phyloP scores from a whole-genome alignment of 2,797 vertebrate genomes.

The Lagodon rhomboides region DNA sequence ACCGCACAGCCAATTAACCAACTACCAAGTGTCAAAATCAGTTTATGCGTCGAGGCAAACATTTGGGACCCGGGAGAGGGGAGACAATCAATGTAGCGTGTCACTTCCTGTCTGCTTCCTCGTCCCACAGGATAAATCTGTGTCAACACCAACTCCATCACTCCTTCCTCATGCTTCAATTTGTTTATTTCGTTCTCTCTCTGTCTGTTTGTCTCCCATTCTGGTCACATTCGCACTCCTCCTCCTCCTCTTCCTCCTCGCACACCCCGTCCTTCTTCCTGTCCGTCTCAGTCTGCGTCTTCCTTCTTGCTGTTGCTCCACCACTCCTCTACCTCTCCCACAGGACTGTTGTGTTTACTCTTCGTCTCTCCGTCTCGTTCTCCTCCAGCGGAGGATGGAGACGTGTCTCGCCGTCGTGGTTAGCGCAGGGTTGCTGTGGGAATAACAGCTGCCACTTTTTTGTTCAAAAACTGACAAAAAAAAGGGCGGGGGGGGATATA shows the following conservation, averaged over 20 bases:
- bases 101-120: constrained; percentile 54
- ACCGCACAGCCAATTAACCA: constrained; percentile 52
- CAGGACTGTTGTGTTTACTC: constrained; percentile 66
- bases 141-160: constrained; percentile 36
- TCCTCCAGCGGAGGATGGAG: constrained; percentile 73
- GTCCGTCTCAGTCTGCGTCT: constrained; percentile 11
- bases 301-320: constrained; percentile 23
- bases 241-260: not conserved
- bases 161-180: constrained; percentile 31
- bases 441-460: constrained; percentile 76
- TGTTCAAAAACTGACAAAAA: constrained; percentile 51
- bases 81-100: constrained; percentile 45
- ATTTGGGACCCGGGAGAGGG: constrained; percentile 43
- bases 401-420: constrained; percentile 57
- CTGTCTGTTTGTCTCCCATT: constrained; percentile 12
- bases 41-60: constrained; percentile 51
- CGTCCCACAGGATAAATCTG: constrained; percentile 56
- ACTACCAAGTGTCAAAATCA: constrained; percentile 58
- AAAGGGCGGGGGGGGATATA: not conserved
- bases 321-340: constrained; percentile 41
- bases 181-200: constrained; percentile 28
- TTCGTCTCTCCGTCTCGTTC: constrained; percentile 64
- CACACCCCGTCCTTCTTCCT: not conserved
- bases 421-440: constrained; percentile 58
- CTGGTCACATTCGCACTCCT: constrained; percentile 22